Evolutionary conservation across 2,113 vertebrate species (phyloP), one percentile per base, ranked within the genome.

Genomic region (Bostrychus sinensis): DNA sequence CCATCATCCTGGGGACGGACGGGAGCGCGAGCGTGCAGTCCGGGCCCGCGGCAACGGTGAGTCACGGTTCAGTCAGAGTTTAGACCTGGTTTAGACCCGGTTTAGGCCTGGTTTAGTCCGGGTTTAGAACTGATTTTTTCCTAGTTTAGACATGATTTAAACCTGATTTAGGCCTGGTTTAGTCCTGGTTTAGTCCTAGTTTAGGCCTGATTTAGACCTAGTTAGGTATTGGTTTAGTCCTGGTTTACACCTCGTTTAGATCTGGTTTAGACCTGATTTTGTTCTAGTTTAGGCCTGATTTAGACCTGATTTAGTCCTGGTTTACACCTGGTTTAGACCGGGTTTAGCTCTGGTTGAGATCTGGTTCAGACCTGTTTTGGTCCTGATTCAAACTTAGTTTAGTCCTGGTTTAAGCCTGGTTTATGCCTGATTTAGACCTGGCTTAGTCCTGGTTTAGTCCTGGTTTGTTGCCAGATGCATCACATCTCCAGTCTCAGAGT

Each of bases 1-100:
- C 96, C 48, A 96, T 99, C 89, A 92, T 99, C 12, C 85, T 99
- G 90, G 95, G 96, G 57, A 89, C 96, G 51, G 96, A 98, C 83
- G 97, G 97, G 41, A 96, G 93, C 91, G 93, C 96, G 36, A 94
- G 95, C 10, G 96, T 99, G 46, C 93, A 95, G 58, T 92, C 96
- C 2, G 93, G 93, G 78, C 89, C 87, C 60, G 56, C 88, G 75
- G 85, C 87, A 43, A 91, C 89, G 95, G 97, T 98, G 93, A 96
- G 96, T 93, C 34, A 63, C 64, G 59, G 36, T 48, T 12, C 10
- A 48, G 14, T 22, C 45, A 46, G 77, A 13, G 83, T 82, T 66
- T 85, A 67, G 46, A 78, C 64, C 82, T 69, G 79, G 68, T 38
- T 53, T 57, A 28, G 38, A 23, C 56, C 57, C 55, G 70, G 56